A percentile compares a stretch with the other conserved stretches of the same genome.
Conservation (phyloP, 2,797 vertebrate genomes). For the Thripadectes ignobilis region DNA sequence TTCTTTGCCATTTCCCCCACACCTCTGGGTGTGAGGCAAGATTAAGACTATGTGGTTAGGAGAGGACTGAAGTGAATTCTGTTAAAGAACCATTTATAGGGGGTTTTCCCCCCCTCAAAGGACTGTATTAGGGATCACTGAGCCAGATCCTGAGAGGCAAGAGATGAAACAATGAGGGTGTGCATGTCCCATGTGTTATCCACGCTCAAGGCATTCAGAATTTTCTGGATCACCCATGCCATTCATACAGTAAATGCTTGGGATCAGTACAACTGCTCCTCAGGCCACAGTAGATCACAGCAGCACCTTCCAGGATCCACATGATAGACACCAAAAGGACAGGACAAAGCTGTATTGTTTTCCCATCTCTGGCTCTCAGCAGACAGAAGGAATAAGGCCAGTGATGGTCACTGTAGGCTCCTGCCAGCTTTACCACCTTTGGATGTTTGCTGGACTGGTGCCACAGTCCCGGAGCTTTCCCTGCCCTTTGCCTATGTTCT, state of each 20-base stretch:
- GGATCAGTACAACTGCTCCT: background rate
- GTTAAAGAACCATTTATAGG: background rate
- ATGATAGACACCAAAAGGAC: background rate
- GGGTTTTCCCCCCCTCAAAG: fast-evolving
- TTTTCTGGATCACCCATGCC: background rate
- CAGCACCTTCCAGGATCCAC: background rate
- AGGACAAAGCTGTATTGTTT: background rate
- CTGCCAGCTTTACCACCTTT: background rate
- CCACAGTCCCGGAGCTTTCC: background rate
- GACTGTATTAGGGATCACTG: background rate
- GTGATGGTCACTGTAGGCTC: background rate
- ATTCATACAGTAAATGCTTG: background rate
- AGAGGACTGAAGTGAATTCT: background rate
- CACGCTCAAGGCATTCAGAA: background rate
- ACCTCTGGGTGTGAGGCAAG: background rate
- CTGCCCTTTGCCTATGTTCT: background rate
- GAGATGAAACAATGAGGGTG: background rate
- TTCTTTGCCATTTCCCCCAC: background rate
- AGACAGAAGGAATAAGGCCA: background rate
- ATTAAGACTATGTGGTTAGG: background rate
- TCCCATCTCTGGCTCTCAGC: background rate
- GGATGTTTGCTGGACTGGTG: background rate
- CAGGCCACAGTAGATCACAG: background rate
- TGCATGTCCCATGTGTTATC: fast-evolving
- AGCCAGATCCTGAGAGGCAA: background rate